A percentile compares a stretch with the other conserved stretches of the same genome.
These are phyloP conservation scores for Propithecus coquereli DNA, from an alignment of 2,113 vertebrate genomes.

Conservation along the genomic window DNA sequence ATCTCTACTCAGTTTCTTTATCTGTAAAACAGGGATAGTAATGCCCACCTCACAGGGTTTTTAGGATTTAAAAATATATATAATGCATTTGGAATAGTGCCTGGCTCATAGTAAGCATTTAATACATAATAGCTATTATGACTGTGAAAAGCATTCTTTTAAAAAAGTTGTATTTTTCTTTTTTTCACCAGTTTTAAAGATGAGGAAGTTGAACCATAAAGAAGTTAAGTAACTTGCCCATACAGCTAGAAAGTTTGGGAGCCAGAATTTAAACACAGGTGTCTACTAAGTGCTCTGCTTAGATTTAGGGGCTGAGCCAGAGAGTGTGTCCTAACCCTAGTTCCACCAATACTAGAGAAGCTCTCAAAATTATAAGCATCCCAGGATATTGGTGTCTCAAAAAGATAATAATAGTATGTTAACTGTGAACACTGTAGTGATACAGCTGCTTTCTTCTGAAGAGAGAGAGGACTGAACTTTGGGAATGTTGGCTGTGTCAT, in stretches of 20 bases:
- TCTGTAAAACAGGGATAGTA: not conserved
- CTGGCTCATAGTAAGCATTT: not conserved
- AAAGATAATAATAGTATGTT: not conserved
- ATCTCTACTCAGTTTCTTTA: not conserved
- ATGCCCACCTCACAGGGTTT: not conserved
- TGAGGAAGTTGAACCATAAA: not conserved
- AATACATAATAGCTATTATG: not conserved
- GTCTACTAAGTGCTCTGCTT: not conserved
- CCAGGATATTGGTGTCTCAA: not conserved
- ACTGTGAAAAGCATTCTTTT: not conserved
- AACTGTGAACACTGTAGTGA: not conserved
- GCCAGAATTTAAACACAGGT: not conserved
- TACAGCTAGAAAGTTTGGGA: not conserved
- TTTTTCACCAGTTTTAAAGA: not conserved
- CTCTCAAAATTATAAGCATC: not conserved
- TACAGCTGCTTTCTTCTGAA: not conserved
- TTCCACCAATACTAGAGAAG: not conserved
- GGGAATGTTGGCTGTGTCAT: not conserved
- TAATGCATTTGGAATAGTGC: not conserved
- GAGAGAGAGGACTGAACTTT: not conserved
- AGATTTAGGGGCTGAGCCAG: not conserved
- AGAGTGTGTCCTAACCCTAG: not conserved
- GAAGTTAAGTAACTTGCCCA: not conserved
- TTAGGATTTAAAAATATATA: not conserved
- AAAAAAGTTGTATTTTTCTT: not conserved